Base-by-base conservation (phyloP, 2,113 vertebrate species). In the Nyctibius bracteatus region DNA sequence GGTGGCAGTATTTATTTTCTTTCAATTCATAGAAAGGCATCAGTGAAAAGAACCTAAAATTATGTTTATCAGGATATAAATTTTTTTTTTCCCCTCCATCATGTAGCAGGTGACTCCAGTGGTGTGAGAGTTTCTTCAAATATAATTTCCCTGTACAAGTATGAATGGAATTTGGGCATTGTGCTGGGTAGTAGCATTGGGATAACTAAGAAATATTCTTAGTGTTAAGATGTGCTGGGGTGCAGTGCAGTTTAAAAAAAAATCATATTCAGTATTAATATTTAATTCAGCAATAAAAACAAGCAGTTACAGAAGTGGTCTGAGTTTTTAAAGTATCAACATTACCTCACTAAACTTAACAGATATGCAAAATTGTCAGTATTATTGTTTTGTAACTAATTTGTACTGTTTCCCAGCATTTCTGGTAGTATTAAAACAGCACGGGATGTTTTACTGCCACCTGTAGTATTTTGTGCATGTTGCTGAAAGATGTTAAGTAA, bases 261-360 rank as follows among this genome's bases (percentile, higher is more conserved):
- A 89, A 62, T 52, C 39, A 47, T 24, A 51, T 54, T 94, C 96
- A 94, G 83, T 89, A 84, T 96, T 97, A 92, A 87, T 92, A 66
- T 80, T 96, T 88, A 97, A 94, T 93, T 98, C 97, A 98, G 98
- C 98, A 98, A 98, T 98, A 98, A 98, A 96, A 97, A 54, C 73
- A 88, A 96, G 82, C 92, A 94, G 92, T 80, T 80, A 80, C 89
- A 94, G 88, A 92, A 95, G 86, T 93, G 88, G 95, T 23, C 10
- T 86, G 52, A 82, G 15, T 96, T 97, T 94, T 96, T 95, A 66
- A 96, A 96, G 88, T 96, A 95, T 97, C 90, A 81, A 18, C 92
- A 95, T 98, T 98, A 98, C 98, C 98, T 98, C 98, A 98, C 68
- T 96, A 94, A 97, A 97, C 81, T 95, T 92, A 96, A 96, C 51